Conservation (phyloP, 2,797 vertebrate species). For the Lepilemur septentrionalis region DNA sequence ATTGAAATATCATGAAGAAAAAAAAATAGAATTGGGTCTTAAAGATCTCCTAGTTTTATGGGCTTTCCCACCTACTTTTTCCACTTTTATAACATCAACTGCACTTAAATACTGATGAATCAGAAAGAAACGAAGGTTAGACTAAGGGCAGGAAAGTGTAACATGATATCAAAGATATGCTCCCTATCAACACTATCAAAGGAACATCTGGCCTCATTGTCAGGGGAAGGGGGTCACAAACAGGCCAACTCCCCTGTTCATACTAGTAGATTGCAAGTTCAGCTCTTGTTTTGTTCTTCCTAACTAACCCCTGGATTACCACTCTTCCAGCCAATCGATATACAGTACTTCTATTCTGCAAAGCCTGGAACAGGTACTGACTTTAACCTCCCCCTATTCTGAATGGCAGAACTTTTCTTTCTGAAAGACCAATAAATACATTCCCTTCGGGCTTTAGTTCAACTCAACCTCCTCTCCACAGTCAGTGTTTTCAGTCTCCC, state of each 20-base stretch:
- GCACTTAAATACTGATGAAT: background rate
- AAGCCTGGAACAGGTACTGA: background rate
- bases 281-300: conserved; percentile 5
- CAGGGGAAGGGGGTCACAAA: background rate
- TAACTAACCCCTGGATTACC: background rate
- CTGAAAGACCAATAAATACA: background rate
- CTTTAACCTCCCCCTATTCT: background rate
- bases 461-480: background rate
- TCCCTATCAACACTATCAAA: background rate
- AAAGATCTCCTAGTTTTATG: background rate
- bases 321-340: background rate
- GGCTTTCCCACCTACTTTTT: background rate
- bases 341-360: background rate
- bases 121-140: background rate
- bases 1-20: background rate
- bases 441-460: background rate
- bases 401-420: background rate
- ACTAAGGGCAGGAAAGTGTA: background rate
- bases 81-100: background rate
- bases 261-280: background rate
- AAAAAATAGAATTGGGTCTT: background rate
- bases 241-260: background rate
- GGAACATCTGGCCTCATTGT: background rate
- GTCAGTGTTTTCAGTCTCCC: background rate
- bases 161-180: background rate